phyloP scores from a whole-genome alignment of 2,797 vertebrate genomes.

The Eidolon dupreanum region DNA sequence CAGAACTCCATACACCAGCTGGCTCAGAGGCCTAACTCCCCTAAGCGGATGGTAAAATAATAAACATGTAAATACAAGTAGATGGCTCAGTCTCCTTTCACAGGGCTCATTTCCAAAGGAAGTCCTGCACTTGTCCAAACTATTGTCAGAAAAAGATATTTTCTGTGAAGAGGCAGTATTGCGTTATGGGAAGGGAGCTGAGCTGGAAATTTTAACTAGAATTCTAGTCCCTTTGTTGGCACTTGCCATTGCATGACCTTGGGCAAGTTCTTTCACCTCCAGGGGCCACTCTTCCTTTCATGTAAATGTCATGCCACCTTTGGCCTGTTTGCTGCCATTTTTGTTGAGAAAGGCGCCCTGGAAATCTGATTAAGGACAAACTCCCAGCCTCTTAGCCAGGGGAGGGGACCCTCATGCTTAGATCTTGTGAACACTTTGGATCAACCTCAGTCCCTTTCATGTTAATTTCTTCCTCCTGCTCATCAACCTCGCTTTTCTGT shows the following conservation, averaged over 20 bases:
- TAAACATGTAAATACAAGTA: background rate
- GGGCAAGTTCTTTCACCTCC: background rate
- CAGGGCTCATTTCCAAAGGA: background rate
- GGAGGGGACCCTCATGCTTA: background rate
- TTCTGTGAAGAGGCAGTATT: background rate
- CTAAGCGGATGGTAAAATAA: background rate
- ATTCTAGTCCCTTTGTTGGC: background rate
- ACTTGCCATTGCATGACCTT: background rate
- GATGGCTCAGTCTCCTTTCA: background rate
- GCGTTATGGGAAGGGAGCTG: background rate
- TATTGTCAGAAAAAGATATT: background rate
- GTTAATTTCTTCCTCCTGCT: background rate
- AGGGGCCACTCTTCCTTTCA: background rate
- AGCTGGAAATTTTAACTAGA: background rate
- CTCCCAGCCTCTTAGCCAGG: background rate
- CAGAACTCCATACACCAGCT: background rate
- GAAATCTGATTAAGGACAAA: background rate
- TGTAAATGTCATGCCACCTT: background rate
- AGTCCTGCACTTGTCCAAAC: background rate
- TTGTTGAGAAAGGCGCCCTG: background rate
- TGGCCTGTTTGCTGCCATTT: background rate
- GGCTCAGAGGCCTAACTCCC: background rate
- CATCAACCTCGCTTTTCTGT: background rate
- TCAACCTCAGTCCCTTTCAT: background rate
- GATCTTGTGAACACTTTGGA: background rate